Conservation (phyloP, 2,888 invertebrate species). For the Timandra comae region DNA sequence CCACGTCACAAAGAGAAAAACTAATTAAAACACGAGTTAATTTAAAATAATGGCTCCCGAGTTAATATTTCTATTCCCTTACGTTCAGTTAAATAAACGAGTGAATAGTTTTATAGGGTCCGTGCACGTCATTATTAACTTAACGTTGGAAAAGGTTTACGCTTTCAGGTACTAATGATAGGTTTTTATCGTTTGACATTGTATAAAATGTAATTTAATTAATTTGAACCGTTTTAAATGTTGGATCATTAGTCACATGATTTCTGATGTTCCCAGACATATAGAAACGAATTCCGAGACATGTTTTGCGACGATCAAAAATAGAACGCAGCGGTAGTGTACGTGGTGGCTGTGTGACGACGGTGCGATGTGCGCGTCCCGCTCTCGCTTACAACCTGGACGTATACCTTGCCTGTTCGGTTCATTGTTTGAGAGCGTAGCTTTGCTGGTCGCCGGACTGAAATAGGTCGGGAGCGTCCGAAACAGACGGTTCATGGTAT, state of each 20-base stretch:
- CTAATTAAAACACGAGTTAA: too few relatives aligned
- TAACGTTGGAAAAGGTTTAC: too few relatives aligned
- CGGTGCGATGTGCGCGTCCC: conserved; percentile 47
- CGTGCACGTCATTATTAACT: too few relatives aligned
- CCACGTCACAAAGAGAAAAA: too few relatives aligned
- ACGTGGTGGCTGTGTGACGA: conserved; percentile 68
- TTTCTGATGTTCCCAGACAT: conserved; percentile 71
- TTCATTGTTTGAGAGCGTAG: conserved; percentile 71
- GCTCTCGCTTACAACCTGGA: conserved; percentile 46
- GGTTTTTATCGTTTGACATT: too few relatives aligned
- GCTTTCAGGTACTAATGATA: too few relatives aligned
- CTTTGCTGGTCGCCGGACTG: conserved; percentile 66
- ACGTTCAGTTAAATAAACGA: too few relatives aligned
- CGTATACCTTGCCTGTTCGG: conserved; percentile 62
- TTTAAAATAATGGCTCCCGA: too few relatives aligned
- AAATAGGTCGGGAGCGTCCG: conserved; percentile 73
- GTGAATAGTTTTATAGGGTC: too few relatives aligned
- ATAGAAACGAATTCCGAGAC: conserved; percentile 75
- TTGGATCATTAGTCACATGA: conserved; percentile 70
- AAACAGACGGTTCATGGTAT: conserved; percentile 67
- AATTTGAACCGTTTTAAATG: conserved; percentile 35
- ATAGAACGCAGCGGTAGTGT: conserved; percentile 72
- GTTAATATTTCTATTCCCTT: too few relatives aligned
- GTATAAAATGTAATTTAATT: conserved; percentile 14
- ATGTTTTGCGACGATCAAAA: conserved; percentile 73